Evolutionary conservation across 2,113 vertebrate species (phyloP).

Genomic region (Haplochromis burtoni): DNA sequence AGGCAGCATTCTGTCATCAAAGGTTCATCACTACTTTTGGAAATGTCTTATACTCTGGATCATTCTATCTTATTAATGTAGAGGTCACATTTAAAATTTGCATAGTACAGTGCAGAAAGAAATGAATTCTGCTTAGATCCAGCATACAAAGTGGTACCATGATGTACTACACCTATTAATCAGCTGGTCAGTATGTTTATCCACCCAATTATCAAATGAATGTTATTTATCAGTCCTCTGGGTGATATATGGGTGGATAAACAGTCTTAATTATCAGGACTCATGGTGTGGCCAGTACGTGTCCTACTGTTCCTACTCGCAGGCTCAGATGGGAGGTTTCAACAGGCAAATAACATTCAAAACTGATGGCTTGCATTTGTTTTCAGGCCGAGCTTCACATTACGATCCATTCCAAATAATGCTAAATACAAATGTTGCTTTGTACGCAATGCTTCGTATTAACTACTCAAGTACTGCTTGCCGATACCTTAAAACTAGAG

Average conservation of each 20-base stretch:
- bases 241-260: not conserved
- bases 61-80: not conserved
- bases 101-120: not conserved
- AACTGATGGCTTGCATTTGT: not conserved
- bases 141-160: not conserved
- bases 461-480: not conserved
- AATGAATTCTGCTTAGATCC: not conserved
- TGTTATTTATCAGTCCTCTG: not conserved
- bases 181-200: not conserved
- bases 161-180: not conserved
- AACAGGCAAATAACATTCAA: not conserved
- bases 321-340: not conserved
- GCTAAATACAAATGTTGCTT: not conserved
- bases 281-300: not conserved
- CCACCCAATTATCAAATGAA: not conserved
- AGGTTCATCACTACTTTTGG: conserved; percentile 20
- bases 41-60: not conserved
- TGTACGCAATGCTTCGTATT: not conserved
- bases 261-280: not conserved
- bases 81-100: not conserved
- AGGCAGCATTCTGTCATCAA: not conserved
- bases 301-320: not conserved
- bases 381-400: not conserved
- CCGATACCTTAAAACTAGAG: not conserved
- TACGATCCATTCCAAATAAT: not conserved